Base-by-base conservation (phyloP, 2,888 invertebrate species). In the Schrankia costaestrigalis region DNA sequence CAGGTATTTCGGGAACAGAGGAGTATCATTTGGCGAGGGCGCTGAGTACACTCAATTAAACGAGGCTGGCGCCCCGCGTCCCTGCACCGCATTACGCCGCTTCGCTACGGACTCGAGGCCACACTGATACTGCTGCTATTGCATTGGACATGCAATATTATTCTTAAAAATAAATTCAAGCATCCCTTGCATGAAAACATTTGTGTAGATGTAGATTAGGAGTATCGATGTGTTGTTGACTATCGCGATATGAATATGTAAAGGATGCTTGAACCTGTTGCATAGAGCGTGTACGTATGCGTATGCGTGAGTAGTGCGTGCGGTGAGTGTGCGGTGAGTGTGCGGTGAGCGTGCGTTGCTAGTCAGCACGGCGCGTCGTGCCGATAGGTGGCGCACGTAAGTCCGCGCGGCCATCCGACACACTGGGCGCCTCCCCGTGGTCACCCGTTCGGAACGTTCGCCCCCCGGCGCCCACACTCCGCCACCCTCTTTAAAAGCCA, bases 401-500 rank as follows among this genome's bases (percentile, higher is more conserved):
- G 73, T 62, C 71, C 66, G 58, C 30, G 18, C 60, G 63, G 61
- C 64, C 63, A 54, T 62, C 61, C 65, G 62, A 55, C 66, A 56
- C 71, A 62, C 72, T 55, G 61, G 65, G 61, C 59, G 62, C 71
- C 75, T 53, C 75, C 87, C 89, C 90, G 85, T 89, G 90, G 90
- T 90, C 90, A 90, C 90, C 90, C 84, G 77, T 59, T 78, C 75
- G 81, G 78, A 82, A 81, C 83, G 66, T 59, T 68, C 71, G 77
- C 76, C 73, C 53, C 59, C 65, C 58, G 66, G 63, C 54, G 56
- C 65, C 68, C 67, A 44, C 64, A 73, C 46, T 74, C 74, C 67
- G 59, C 78, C 84, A 75, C 83, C 86, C 85, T 79, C 84, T 85
- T 87, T 85, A 86, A 87, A 89, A 89, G 89, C 89, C 89, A 87